Base-by-base conservation (phyloP, 37 sponge, comb jelly and placozoan species). In the Amphimedon queenslandica region DNA sequence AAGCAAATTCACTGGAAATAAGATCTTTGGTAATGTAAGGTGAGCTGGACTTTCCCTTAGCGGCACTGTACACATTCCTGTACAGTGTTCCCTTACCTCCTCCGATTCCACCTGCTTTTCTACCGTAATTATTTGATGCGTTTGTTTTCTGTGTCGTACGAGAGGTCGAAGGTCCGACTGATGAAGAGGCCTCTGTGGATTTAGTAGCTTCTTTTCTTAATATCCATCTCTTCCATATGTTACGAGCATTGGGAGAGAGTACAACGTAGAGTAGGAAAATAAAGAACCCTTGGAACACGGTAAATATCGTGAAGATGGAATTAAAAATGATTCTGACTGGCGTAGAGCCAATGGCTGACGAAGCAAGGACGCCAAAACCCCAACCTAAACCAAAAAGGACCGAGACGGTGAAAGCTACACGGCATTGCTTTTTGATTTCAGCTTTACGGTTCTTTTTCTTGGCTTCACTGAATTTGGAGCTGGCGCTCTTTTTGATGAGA, bases 181-280 rank as follows among this genome's bases (percentile, higher is more conserved):
- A 6, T 6, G 61, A 60, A 5, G 61, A 60, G 61, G 21, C 5
- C 5, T 11, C 61, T 11, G 23, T 25, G 5, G 24, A 6, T 25
- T 25, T 25, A 6, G 8, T 60, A n/a, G 8, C 61, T 25, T 60
- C 61, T 60, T 60, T 60, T 13, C 61, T 23, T 24, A 63, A 21
- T 20, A 75, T 25, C 76, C 76, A 75, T 42, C 61, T 42, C 58
- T 68, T 69, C 82, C 74, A 82, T n/a, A 40, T 36, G 25, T 68
- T 74, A 28, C 75, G 41, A 41, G 72, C 82, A 39, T 74, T 74
- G 37, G 69, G 42, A 20, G 74, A 67, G 10, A 74, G 55, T 10
- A 75, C 27, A 28, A 66, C 66, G 34, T 82, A 74, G 40, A 82
- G 36, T 10, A 66, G 20, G 51, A 82, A 82, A 8, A 82, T 74